Base-by-base conservation (phyloP, 2,888 invertebrate species). In the Orthosia incerta region DNA sequence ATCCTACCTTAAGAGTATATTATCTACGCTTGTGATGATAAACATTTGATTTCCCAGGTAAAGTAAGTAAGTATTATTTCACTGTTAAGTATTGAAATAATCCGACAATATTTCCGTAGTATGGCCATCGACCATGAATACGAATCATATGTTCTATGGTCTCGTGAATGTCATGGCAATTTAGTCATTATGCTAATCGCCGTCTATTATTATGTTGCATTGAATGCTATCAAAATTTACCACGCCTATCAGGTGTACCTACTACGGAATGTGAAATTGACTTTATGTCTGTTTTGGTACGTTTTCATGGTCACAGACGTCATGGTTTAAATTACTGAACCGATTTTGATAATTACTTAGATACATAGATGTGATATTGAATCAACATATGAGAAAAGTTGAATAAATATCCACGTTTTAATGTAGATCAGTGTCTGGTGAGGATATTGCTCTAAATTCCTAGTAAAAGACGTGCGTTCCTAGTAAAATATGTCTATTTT, bases 171-270 rank as follows among this genome's bases (percentile, higher is more conserved):
- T 53, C 72, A 74, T 23, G n/a, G 31, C 23, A 53, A 60, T 74
- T 53, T 74, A 13, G 74, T 18, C 16, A 48, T 72, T 55, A 74
- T 39, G 53, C 23, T 55, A 74, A 62, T 51, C 16, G 2, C 18
- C 2, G 20, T 2, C 15, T 20, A 55, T 48, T 53, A 46, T 48
- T 46, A 13, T 26, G 20, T 53, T 11, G 12, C 48, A 31, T 11
- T 69, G 56, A 48, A 39, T 23, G 13, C 16, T 48, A 56, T 70
- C 39, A 57, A 56, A 56, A 56, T 31, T 56, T 23, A 56, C 31
- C 18, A 31, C 55, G 55, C 55, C 31, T 48, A 48, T 23, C 16
- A n/a, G 16, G 20, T 39, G 51, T 31, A 62, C 61, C 51, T 46
- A 11, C 7, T 45, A 13, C 23, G 31, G 11, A 31, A 70, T 55